Conservation (phyloP, 2,113 vertebrate species). For the Melanerpes aurifrons region DNA sequence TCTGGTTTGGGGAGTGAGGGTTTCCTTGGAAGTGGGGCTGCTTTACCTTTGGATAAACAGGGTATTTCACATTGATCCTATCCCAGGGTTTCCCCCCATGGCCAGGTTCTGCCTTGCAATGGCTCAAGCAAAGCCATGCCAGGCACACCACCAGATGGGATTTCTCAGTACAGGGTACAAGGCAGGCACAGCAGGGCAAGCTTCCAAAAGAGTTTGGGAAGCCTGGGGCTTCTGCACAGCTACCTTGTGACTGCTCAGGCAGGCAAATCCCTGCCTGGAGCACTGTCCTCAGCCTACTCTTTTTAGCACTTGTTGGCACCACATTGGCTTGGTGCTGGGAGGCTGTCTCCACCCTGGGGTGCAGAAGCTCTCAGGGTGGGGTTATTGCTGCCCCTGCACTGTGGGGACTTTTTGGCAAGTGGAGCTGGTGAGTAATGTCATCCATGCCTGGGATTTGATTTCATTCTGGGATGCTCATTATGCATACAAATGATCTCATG, state of each 20-base stretch:
- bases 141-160: fast-evolving
- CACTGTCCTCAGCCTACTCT: neutral
- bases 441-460: neutral
- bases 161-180: fast-evolving
- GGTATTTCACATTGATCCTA: neutral
- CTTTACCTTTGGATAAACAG: no score
- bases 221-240: neutral
- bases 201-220: fast-evolving
- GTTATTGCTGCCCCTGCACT: neutral
- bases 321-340: neutral
- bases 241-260: neutral
- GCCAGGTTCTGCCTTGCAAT: neutral
- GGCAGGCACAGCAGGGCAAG: neutral
- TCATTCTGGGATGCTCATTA: neutral
- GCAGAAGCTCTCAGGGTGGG: neutral
- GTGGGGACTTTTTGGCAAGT: neutral
- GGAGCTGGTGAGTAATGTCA: neutral
- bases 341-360: neutral
- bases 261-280: neutral
- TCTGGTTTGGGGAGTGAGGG: neutral
- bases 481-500: neutral
- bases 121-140: neutral
- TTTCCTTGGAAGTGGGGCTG: neutral
- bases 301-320: neutral
- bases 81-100: neutral